Evolutionary conservation across 2,113 vertebrate species (phyloP), one percentile per base, ranked within the genome.

Genomic region (Myrmophylax atrothorax): DNA sequence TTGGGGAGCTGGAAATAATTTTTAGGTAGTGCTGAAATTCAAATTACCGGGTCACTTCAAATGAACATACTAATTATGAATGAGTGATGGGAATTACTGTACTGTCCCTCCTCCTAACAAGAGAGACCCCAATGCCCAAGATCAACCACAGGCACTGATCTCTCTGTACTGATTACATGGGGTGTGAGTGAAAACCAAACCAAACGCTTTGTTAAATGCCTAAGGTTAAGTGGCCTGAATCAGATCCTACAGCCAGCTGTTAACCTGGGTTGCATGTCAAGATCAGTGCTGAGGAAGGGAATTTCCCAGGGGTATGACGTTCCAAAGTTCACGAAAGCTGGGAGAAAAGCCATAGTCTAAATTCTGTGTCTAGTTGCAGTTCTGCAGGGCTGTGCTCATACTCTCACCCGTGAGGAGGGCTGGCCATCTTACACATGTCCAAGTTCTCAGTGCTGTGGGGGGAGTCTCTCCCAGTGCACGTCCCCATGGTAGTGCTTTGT

Each of bases 1-100:
- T 95, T 75, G 81, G 40, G 44, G n/a, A 58, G 42, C 24, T 90
- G 67, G 47, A 87, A 84, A 64, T 56, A 40, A 67, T 58, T 84
- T 55, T 58, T 79, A 46, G 24, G 12, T 56, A 19, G 40, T 26
- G 40, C 58, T 87, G 58, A 46, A 44, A 94, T 90, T 89, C 18
- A 78, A 52, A 85, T 82, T 44, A 63, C 49, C 89, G 73, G 47
- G 12, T 74, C 75, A 77, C 50, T 80, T 96, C 22, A 89, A 86
- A 55, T 85, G 66, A 91, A 56, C 33, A 13, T 20, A 35, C 8
- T 52, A 59, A 31, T 22, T 81, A 19, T 19, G 69, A 88, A 37
- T 6, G 13, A 50, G 49, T 2, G 6, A 7, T 62, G 55, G 59
- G 75, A 85, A 70, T 74, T 53, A 14, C 42, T 63, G 42, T n/a